Conservation (phyloP, 2,797 vertebrate genomes). For the Florisuga fusca region DNA sequence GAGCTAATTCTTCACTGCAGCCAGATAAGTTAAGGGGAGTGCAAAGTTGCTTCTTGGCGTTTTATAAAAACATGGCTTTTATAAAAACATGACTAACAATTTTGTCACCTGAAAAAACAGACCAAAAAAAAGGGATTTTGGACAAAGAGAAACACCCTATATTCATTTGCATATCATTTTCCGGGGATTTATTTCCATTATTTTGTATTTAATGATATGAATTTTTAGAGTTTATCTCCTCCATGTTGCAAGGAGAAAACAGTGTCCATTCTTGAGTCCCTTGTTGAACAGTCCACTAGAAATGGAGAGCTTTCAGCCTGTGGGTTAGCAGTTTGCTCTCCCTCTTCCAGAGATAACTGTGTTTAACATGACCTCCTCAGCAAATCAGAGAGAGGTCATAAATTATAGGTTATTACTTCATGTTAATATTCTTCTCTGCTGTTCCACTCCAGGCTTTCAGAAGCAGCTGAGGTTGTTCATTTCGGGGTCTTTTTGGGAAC, state of each 20-base stretch:
- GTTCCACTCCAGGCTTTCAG: neutral
- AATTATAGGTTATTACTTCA: neutral
- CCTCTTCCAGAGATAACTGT: neutral
- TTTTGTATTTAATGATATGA: neutral
- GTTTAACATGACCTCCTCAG: neutral
- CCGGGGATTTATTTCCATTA: neutral
- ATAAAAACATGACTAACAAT: neutral
- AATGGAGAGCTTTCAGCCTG: neutral
- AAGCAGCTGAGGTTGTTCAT: neutral
- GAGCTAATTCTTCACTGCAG: constrained; percentile 65
- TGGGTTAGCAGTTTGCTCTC: neutral
- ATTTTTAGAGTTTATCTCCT: neutral
- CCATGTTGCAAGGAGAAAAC: neutral
- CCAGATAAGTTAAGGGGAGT: constrained; percentile 13
- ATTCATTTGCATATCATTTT: neutral
- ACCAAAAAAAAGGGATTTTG: neutral
- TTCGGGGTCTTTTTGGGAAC: neutral
- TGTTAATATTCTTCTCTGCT: neutral
- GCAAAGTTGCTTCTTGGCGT: constrained; percentile 4
- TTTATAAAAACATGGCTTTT: neutral
- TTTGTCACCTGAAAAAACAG: neutral
- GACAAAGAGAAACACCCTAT: neutral
- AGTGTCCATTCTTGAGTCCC: neutral
- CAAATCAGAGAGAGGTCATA: neutral
- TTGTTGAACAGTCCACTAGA: neutral